phyloP scores from a whole-genome alignment of 2,888 invertebrate species.

The Eumerus sabulonum region DNA sequence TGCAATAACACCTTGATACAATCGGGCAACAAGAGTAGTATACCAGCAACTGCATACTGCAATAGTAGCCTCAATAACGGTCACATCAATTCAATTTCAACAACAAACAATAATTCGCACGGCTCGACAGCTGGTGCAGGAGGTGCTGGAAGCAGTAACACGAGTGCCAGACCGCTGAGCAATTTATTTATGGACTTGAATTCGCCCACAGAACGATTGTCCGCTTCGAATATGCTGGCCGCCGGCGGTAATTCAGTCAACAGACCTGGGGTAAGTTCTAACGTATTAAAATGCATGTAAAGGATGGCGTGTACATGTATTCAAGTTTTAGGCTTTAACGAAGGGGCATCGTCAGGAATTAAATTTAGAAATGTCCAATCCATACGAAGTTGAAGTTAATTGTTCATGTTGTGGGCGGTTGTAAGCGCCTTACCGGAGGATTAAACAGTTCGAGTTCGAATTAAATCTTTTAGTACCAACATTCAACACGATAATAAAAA shows the following conservation, averaged over 20 bases:
- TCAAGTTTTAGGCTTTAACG: too few species aligned
- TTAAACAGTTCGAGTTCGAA: too few species aligned
- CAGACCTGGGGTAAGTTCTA: constrained; percentile 53
- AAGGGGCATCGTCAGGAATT: too few species aligned
- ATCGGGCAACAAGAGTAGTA: constrained; percentile 46
- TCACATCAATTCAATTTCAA: constrained; percentile 53
- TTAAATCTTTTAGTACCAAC: too few species aligned
- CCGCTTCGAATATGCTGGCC: constrained; percentile 59
- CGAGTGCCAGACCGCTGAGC: constrained; percentile 34
- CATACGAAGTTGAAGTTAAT: too few species aligned
- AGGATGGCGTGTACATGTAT: too few species aligned
- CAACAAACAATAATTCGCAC: constrained; percentile 47
- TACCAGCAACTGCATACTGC: constrained; percentile 53
- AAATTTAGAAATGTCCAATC: too few species aligned
- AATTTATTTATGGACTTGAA: constrained; percentile 70
- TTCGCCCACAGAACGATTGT: constrained; percentile 67
- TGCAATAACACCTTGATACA: constrained; percentile 42
- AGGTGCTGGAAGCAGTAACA: constrained; percentile 15
- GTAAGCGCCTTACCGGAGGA: too few species aligned
- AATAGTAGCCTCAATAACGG: constrained; percentile 55
- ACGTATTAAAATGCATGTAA: too few species aligned
- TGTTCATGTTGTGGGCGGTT: too few species aligned
- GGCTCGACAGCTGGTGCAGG: constrained; percentile 15
- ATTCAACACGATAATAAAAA: too few species aligned
- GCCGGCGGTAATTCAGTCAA: constrained; percentile 37